These are phyloP conservation scores for Trissonchulus latispiculum DNA, from an alignment of 2,888 invertebrate genomes.

Conservation along the genomic window DNA sequence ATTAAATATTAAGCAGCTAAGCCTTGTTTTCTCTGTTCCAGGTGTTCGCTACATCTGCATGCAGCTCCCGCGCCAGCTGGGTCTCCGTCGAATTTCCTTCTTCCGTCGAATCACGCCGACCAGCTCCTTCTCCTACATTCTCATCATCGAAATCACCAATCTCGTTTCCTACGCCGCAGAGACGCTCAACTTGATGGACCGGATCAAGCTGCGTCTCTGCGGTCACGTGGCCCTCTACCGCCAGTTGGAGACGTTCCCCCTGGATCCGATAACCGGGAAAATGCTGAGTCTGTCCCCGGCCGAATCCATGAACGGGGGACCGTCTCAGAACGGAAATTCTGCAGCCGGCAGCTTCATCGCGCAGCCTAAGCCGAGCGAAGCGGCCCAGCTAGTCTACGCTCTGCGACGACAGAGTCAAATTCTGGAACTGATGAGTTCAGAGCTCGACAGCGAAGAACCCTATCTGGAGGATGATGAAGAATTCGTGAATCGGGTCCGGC, in stretches of 20 bases:
- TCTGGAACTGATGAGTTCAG: no score
- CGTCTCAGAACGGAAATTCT: no score
- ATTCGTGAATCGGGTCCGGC: no score
- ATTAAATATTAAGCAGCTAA: no score
- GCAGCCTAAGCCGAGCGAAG: no score
- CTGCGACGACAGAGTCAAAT: no score
- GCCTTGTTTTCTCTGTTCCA: background rate
- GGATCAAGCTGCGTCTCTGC: conserved; percentile 32
- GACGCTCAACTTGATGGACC: conserved; percentile 31
- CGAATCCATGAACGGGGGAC: no score
- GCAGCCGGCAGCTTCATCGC: no score
- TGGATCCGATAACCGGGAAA: background rate
- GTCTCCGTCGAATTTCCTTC: conserved; percentile 31
- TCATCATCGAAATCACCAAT: conserved; percentile 31
- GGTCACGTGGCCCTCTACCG: conserved; percentile 30
- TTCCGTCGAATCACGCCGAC: conserved; percentile 29
- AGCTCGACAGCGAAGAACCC: no score
- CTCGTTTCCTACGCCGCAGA: conserved; percentile 31
- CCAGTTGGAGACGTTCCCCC: background rate
- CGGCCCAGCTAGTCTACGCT: no score
- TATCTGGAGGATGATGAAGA: no score
- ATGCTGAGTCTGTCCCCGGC: background rate
- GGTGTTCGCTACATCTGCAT: conserved; percentile 30
- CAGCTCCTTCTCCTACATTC: conserved; percentile 30
- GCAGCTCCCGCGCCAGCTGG: conserved; percentile 28